Evolutionary conservation across 1,140 invertebrate genomes (phyloP).

Genomic region (Delia radicum): DNA sequence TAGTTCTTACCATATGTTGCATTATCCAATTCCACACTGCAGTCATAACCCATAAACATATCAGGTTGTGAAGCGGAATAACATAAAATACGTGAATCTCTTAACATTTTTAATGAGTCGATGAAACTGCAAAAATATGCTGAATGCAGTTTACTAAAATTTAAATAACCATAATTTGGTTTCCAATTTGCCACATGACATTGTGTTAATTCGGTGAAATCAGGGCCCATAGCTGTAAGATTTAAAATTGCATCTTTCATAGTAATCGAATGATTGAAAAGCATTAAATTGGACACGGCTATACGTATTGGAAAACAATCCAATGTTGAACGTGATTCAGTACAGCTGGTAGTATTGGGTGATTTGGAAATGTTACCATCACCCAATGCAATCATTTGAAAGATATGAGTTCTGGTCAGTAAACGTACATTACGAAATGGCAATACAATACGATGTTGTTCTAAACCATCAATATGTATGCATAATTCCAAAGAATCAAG

Average conservation of each 20-base stretch:
- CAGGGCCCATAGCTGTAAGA: conserved; percentile 50
- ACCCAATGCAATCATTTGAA: conserved; percentile 45
- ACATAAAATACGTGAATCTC: conserved; percentile 38
- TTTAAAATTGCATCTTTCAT: conserved; percentile 39
- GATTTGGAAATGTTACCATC: conserved; percentile 33
- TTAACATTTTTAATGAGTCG: conserved; percentile 43
- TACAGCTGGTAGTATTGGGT: conserved; percentile 20
- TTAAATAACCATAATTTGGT: conserved; percentile 49
- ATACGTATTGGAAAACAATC: conserved; percentile 37
- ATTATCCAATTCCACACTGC: conserved; percentile 44
- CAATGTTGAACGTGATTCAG: conserved; percentile 32
- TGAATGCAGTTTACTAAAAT: conserved; percentile 33
- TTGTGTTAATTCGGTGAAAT: conserved; percentile 48
- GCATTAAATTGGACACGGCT: conserved; percentile 43
- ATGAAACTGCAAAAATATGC: conserved; percentile 38
- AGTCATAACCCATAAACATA: conserved; percentile 44
- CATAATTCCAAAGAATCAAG: conserved; percentile 37
- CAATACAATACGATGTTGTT: conserved; percentile 40
- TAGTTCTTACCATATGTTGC: conserved; percentile 37
- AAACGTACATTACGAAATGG: conserved; percentile 39
- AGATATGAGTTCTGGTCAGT: conserved; percentile 35
- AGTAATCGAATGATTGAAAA: conserved; percentile 40
- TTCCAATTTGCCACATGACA: conserved; percentile 52
- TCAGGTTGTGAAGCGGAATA: conserved; percentile 48
- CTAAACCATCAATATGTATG: conserved; percentile 43